phyloP scores from a whole-genome alignment of 2,113 vertebrate species.

The Haemorhous mexicanus region DNA sequence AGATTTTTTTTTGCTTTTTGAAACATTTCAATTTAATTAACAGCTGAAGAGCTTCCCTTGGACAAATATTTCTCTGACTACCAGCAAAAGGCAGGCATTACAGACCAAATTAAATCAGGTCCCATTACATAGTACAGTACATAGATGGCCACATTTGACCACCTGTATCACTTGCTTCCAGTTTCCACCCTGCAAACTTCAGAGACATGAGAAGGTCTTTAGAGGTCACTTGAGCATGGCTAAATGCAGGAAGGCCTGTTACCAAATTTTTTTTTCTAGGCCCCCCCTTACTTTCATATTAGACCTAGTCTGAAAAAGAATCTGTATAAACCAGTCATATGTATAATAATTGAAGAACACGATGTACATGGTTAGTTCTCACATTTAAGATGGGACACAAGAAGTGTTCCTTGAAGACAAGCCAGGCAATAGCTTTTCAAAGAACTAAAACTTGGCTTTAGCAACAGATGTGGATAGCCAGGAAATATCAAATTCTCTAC shows the following conservation, averaged over 20 bases:
- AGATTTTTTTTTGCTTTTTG: neutral
- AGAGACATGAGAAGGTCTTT: neutral
- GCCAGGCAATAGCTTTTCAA: conserved; percentile 46
- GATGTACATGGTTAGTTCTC: neutral
- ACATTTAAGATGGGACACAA: conserved; percentile 23
- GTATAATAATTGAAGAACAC: neutral
- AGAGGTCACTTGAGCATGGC: neutral
- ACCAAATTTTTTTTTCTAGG: neutral
- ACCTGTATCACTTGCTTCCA: neutral
- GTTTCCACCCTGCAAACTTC: neutral
- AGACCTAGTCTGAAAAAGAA: neutral
- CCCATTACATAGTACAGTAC: neutral
- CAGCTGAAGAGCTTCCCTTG: neutral
- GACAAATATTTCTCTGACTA: neutral
- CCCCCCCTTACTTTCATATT: neutral
- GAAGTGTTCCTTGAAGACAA: conserved; percentile 34
- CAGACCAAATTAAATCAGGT: neutral
- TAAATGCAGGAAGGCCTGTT: neutral
- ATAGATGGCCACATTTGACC: accelerated
- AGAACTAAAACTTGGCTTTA: conserved; percentile 49
- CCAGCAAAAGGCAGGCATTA: neutral
- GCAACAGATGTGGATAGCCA: conserved; percentile 12
- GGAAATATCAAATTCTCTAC: conserved; percentile 27
- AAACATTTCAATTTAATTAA: neutral
- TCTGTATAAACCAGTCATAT: neutral